Evolutionary conservation across 2,888 invertebrate species (phyloP).

Genomic region (Polydrusus cervinus): DNA sequence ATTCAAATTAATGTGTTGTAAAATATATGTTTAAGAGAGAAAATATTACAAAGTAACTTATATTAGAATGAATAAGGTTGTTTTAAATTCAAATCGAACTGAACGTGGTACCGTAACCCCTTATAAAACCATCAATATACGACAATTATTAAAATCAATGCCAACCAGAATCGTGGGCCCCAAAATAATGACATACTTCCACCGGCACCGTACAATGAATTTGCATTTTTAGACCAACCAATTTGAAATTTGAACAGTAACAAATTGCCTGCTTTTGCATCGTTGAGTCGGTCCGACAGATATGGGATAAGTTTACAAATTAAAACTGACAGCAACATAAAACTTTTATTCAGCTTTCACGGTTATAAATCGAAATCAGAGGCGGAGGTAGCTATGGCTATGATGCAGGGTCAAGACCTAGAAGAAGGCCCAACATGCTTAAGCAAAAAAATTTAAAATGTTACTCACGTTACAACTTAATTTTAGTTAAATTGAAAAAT

Average conservation of each 20-base stretch:
- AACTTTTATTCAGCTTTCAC: conserved; percentile 53
- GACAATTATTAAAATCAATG: background rate
- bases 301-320: conserved; percentile 55
- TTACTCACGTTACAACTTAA: no score
- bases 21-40: no score
- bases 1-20: no score
- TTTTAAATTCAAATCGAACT: no score
- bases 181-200: conserved; percentile 28
- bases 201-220: conserved; percentile 42
- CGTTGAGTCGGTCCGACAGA: conserved; percentile 48
- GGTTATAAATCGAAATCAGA: conserved; percentile 37
- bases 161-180: conserved; percentile 1
- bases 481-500: no score
- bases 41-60: no score
- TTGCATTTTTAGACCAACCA: conserved; percentile 50
- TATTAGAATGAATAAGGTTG: no score
- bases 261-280: conserved; percentile 52
- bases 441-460: no score
- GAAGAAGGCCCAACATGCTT: no score
- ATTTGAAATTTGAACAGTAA: conserved; percentile 53
- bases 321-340: conserved; percentile 54
- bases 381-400: no score
- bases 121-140: background rate
- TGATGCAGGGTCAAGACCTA: no score
- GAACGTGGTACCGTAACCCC: background rate